These are phyloP conservation scores for Scytalopus superciliaris DNA, from an alignment of 2,113 vertebrate genomes.

Conservation along the genomic window DNA sequence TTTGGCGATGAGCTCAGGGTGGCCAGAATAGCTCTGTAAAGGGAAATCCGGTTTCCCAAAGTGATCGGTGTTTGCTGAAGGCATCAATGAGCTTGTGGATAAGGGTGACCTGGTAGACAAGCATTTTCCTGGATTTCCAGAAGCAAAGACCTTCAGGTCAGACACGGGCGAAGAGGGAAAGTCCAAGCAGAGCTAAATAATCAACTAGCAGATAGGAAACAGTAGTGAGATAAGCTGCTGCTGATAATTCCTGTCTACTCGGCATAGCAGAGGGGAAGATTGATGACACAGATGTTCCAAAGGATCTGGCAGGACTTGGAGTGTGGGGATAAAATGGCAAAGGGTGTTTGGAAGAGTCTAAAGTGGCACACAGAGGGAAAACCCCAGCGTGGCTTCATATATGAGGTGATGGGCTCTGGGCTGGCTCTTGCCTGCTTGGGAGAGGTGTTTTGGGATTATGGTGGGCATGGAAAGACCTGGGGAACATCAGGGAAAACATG, in stretches of 20 bases:
- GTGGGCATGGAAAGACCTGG: not conserved
- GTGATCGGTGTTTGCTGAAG: fast-evolving
- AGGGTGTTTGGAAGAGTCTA: not conserved
- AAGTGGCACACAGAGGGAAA: not conserved
- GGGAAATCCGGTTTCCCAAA: not conserved
- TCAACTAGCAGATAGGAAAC: not conserved
- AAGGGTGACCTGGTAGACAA: not conserved
- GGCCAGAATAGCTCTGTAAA: not conserved
- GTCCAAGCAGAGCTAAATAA: not conserved
- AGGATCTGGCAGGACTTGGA: not conserved
- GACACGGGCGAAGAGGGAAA: not conserved
- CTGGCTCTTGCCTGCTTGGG: not conserved
- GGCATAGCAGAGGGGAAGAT: not conserved
- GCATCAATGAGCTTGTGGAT: not conserved
- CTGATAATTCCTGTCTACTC: not conserved
- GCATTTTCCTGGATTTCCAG: not conserved
- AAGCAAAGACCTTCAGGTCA: not conserved
- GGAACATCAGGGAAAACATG: not conserved
- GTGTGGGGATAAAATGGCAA: not conserved
- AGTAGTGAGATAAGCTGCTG: not conserved
- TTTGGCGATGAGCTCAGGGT: not conserved
- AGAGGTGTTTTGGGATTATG: not conserved
- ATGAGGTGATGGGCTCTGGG: not conserved
- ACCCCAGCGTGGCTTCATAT: not conserved
- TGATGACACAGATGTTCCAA: not conserved